These are phyloP conservation scores for Dryomyza anilis DNA, from an alignment of 2,888 invertebrate genomes.

Conservation along the genomic window DNA sequence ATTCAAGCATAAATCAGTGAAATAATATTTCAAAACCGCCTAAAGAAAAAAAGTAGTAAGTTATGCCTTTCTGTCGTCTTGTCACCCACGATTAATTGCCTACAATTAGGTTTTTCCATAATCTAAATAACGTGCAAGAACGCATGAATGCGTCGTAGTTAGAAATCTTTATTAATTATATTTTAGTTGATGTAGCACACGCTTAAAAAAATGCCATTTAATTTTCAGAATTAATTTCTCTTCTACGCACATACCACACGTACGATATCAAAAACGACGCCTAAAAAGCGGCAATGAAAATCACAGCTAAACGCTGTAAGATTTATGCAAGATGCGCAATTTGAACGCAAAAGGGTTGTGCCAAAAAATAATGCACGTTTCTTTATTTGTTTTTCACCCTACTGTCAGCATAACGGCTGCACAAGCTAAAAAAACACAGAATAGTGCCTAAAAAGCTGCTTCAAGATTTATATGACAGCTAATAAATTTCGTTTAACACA, in stretches of 20 bases:
- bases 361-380: not conserved
- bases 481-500: conserved; percentile 54
- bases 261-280: conserved; percentile 31
- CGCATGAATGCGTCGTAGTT: not conserved
- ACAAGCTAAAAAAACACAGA: not conserved
- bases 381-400: not conserved
- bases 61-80: no score
- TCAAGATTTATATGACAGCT: conserved; percentile 60
- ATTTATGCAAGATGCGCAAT: not conserved
- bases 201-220: conserved; percentile 29
- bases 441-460: conserved; percentile 42
- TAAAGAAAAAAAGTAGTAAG: no score
- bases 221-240: no score
- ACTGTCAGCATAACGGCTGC: not conserved
- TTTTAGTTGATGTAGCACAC: not conserved
- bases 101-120: conserved; percentile 35
- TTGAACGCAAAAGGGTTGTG: not conserved
- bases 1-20: no score
- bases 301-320: not conserved
- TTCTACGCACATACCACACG: no score
- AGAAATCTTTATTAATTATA: not conserved
- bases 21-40: no score
- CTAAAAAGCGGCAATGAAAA: conserved; percentile 16
- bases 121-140: conserved; percentile 5
- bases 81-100: conserved; percentile 25